Base-by-base conservation (phyloP, 2,113 vertebrate genomes). In the Pycnonotus jocosus region DNA sequence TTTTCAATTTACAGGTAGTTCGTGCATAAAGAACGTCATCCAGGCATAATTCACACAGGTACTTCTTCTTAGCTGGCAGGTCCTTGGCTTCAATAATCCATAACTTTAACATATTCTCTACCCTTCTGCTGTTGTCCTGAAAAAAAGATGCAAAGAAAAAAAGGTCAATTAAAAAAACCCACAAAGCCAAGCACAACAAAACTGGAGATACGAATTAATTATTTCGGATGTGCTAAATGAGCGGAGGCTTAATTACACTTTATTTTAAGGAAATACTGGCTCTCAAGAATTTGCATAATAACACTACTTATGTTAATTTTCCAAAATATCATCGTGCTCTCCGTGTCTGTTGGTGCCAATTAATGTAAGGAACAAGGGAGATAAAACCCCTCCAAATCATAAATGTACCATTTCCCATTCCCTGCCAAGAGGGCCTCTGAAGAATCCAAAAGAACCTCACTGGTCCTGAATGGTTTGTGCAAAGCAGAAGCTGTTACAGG, bases 81-180 rank as follows among this genome's bases (percentile, higher is more conserved):
- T 99, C 99, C 98, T 99, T 99, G 80, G 99, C 99, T 97, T 99
- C 99, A 42, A 99, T 99, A 97, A 99, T 98, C 99, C 99, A 99
- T 69, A 99, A 96, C 96, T 98, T 98, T 60, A 99, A 98, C 97
- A 99, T 97, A 95, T 99, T 99, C 97, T 99, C 99, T 66, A 99
- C 98, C 37, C 99, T 98, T 23, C 99, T 98, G 91, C 99, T 99
- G 97, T 99, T 99, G 98, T 99, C 99, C 99, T 99, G 95, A 47
- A 70, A 47, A 60, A 51, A 48, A 62, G 30, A 64, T 17, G 80
- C 48, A 66, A 76, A 86, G 25, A 33, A 87, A 71, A 82, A 91
- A 93, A 84, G 70, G 87, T 97, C 86, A 97, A 37, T 14, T 22
- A 30, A 38, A 73, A 69, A 71, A 1, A 0, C 12, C 53, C 60